Conservation (phyloP, 2,888 invertebrate species). For the Drosophila neoperkinsi region DNA sequence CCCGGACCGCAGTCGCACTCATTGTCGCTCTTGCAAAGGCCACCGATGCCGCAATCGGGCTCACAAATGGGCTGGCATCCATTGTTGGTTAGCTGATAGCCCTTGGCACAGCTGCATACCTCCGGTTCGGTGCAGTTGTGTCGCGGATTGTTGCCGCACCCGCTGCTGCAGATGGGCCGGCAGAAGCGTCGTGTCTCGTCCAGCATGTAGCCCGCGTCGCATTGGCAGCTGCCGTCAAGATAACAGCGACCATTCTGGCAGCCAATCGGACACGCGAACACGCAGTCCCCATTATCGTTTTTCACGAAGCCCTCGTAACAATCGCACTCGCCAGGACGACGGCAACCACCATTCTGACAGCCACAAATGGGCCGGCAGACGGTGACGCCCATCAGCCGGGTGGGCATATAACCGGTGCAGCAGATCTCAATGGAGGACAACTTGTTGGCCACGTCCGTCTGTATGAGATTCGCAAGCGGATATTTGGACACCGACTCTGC, state of each 20-base stretch:
- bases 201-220: constrained; percentile 87
- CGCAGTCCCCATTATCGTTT: constrained; percentile 83
- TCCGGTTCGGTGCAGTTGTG: constrained; percentile 85
- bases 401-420: constrained; percentile 88
- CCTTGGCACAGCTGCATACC: constrained; percentile 84
- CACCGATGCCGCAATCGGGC: constrained; percentile 85
- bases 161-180: constrained; percentile 86
- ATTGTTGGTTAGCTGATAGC: constrained; percentile 82
- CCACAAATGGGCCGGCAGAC: constrained; percentile 75
- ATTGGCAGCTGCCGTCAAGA: constrained; percentile 88
- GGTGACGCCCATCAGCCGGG: constrained; percentile 60
- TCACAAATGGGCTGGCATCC: constrained; percentile 82
- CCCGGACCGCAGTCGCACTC: constrained; percentile 87
- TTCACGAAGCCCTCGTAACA: constrained; percentile 82
- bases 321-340: constrained; percentile 77
- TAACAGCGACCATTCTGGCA: constrained; percentile 88
- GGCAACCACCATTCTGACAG: constrained; percentile 82
- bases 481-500: constrained; percentile 76
- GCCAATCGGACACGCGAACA: constrained; percentile 82
- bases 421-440: constrained; percentile 89
- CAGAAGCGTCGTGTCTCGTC: constrained; percentile 88
- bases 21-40: constrained; percentile 87
- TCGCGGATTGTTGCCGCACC: constrained; percentile 68
- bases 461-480: constrained; percentile 61
- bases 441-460: constrained; percentile 85